Base-by-base conservation (phyloP, 2,797 vertebrate genomes). In the Euthynnus affinis region DNA sequence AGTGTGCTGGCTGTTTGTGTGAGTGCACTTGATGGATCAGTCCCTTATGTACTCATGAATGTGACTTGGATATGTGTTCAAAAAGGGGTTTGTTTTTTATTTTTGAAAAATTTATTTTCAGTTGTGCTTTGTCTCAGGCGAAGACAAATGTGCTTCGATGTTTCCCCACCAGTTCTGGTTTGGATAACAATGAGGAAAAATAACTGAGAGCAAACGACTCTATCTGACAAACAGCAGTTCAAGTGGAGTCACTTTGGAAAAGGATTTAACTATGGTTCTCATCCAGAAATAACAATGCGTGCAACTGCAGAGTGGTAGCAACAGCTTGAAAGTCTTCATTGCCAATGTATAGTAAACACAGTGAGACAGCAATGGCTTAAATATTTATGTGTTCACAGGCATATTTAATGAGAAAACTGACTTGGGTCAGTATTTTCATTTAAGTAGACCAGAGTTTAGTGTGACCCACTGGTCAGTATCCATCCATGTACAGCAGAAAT, bases 21-120 rank as follows among this genome's bases (percentile, higher is more conserved):
- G 76, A 80, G 48, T 55, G 22, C 71, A 66, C 59, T 89, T 91
- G 92, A 92, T 91, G 74, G 82, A 92, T 93, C 65, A 71, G 89
- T 89, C 85, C 90, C 90, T 87, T 8, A 84, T 86, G 88, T 40
- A 85, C 64, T 37, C 65, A 74, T 82, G 81, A 88, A 81, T 73
- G 72, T 10, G 25, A 70, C 64, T 87, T 77, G 70, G 88, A 85
- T 44, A 60, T 46, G 51, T 80, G 70, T 82, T 88, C 60, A 83
- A 85, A 78, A 82, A 77, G 71, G 76, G 25, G 22, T 15, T 86
- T 86, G 80, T 89, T 88, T 85, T 80, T 81, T 66, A 32, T 67
- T 74, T 46, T 64, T 71, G 56, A 67, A 51, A 14, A 72, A 83
- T 64, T 42, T 85, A 70, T 85, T 86, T 86, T 71, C 9, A 27